phyloP scores from a whole-genome alignment of 2,113 vertebrate genomes.

The Tragelaphus scriptus region DNA sequence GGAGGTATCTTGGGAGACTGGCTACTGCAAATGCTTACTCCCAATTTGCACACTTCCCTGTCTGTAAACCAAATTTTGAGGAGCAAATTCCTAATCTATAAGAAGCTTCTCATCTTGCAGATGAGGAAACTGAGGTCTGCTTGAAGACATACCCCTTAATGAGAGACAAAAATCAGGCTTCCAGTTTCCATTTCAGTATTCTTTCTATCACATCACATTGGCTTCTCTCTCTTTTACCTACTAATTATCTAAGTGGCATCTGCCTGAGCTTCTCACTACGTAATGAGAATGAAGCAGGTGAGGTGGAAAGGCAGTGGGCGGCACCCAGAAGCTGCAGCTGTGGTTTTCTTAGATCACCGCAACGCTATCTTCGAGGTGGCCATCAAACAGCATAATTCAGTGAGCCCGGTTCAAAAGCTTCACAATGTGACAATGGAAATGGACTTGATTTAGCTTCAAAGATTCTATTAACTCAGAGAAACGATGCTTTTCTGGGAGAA shows the following conservation, averaged over 20 bases:
- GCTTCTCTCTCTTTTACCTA: not conserved
- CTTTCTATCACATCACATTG: not conserved
- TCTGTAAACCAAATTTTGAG: not conserved
- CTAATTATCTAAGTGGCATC: not conserved
- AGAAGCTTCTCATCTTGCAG: not conserved
- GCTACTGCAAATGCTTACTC: not conserved
- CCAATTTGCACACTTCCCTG: not conserved
- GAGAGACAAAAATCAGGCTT: not conserved
- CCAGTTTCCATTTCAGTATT: not conserved
- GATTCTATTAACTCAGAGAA: constrained; percentile 62
- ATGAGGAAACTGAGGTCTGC: not conserved
- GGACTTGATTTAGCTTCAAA: constrained; percentile 69
- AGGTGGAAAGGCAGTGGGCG: not conserved
- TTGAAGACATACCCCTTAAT: not conserved
- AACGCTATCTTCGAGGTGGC: constrained; percentile 33
- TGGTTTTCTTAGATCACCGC: not conserved
- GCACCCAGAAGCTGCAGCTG: not conserved
- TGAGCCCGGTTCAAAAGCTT: constrained; percentile 53
- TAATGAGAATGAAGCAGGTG: not conserved
- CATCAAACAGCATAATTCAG: constrained; percentile 18
- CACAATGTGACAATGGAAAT: constrained; percentile 62
- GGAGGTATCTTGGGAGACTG: not conserved
- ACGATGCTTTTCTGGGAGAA: constrained; percentile 51
- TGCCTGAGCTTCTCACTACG: constrained; percentile 17
- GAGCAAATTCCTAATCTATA: not conserved